Evolutionary conservation across 2,797 vertebrate genomes (phyloP).

Genomic region (Sebastes minor): DNA sequence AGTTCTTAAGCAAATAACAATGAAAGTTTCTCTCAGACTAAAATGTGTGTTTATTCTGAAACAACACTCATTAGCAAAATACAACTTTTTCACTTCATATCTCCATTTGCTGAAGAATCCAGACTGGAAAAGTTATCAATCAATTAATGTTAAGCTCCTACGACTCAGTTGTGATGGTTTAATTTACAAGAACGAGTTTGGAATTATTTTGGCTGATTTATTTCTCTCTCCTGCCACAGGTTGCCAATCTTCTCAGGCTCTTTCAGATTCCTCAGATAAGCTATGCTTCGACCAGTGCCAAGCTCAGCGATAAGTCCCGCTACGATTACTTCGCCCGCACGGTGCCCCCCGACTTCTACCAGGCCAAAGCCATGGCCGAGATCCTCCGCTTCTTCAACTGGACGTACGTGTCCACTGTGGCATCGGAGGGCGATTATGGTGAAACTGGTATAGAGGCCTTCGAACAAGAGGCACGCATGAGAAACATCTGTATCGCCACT

Average conservation of each 20-base stretch:
- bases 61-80: not conserved
- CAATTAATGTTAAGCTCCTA: not conserved
- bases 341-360: constrained; percentile 97
- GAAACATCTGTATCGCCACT: constrained; percentile 98
- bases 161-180: not conserved
- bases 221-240: constrained; percentile 76
- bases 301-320: constrained; percentile 96
- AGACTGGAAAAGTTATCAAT: not conserved
- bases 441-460: constrained; percentile 98
- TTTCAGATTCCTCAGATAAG: constrained; percentile 99
- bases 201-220: not conserved
- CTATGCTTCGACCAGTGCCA: constrained; percentile 98
- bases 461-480: constrained; percentile 94
- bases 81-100: not conserved
- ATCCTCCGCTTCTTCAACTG: constrained; percentile 97
- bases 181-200: not conserved
- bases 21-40: not conserved
- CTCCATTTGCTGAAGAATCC: not conserved
- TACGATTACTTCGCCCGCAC: constrained; percentile 98
- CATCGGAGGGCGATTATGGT: constrained; percentile 96
- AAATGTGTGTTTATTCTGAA: not conserved
- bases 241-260: constrained; percentile 96
- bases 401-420: constrained; percentile 98
- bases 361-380: constrained; percentile 99
- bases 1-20: not conserved